Evolutionary conservation across 2,113 vertebrate genomes (phyloP), one percentile per base, ranked within the genome.

Genomic region (Dipodomys merriami): DNA sequence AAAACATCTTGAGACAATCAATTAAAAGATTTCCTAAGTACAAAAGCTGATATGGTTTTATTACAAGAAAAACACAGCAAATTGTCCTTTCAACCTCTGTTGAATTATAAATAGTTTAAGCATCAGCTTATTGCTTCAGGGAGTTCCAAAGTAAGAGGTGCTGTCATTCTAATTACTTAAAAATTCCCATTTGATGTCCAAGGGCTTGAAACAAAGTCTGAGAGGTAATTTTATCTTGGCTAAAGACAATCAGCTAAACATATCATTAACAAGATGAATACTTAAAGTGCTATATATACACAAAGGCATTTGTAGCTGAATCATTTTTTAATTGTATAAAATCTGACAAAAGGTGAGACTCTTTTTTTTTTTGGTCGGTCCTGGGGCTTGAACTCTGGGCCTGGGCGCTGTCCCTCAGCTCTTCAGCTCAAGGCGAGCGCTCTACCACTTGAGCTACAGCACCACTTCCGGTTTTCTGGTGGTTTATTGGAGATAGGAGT

Each of bases 51-150:
- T 90, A 46, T 85, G 20, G 30, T 84, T 92, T 64, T 91, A 16
- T 76, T 93, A 92, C 1, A 57, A 91, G 53, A 94, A 95, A 93
- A 76, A 81, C 49, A 74, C 12, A 91, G 39, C 9, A 94, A 94
- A 86, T 92, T 80, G 73, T 93, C 65, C 62, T 87, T n/a, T 93
- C 49, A 90, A n/a, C 29, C 33, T 87, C 74, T 85, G 67, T 64
- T 93, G 69, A 91, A 72, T 93, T 92, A 76, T 86, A 95, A 92
- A 92, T 93, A 93, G 39, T 82, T 92, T 94, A 91, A 95, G 57
- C 33, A 91, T 76, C 53, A 94, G 72, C 71, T 91, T 94, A 87
- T 87, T 88, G 49, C 87, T 91, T 95, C 64, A 39, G 81, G 87
- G 57, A 84, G 83, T 87, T 94, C 93, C 90, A 95, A 95, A 94